These are phyloP conservation scores for Myocastor coypus DNA, from an alignment of 2,113 vertebrate genomes.

Conservation along the genomic window DNA sequence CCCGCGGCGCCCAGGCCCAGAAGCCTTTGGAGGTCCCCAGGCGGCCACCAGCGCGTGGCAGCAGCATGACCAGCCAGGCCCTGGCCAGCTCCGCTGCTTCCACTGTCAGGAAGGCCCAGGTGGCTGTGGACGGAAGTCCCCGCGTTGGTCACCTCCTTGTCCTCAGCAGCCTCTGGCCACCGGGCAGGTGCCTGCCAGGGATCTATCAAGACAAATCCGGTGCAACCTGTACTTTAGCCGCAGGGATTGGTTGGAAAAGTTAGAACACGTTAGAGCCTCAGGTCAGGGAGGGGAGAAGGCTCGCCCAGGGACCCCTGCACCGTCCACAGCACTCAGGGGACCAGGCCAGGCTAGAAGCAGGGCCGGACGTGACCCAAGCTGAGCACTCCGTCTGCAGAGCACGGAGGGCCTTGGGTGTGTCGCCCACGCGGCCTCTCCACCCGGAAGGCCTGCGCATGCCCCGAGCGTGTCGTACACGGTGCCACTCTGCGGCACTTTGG, in stretches of 20 bases:
- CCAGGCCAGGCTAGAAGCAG: not conserved
- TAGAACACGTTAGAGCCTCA: not conserved
- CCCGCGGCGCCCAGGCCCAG: not conserved
- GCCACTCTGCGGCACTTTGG: not conserved
- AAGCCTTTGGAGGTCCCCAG: not conserved
- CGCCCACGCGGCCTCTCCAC: no score
- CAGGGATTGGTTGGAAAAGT: conserved; percentile 32
- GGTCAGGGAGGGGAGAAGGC: not conserved
- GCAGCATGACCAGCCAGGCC: not conserved
- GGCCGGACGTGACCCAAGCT: not conserved
- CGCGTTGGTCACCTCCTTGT: not conserved
- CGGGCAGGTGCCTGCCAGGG: not conserved
- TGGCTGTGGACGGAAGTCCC: not conserved
- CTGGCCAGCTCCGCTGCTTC: not conserved
- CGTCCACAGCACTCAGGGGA: not conserved
- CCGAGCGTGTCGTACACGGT: not conserved
- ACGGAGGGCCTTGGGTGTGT: not conserved
- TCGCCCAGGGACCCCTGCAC: not conserved
- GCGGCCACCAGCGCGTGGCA: not conserved
- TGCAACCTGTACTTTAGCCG: not conserved
- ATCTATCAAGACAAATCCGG: not conserved
- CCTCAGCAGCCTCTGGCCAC: not conserved
- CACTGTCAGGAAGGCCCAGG: not conserved
- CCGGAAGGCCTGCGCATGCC: not conserved
- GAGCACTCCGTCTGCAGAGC: not conserved